Base-by-base conservation (phyloP, 37 sponge, comb jelly and placozoan genomes). In the Cladorhizidae sp. region DNA sequence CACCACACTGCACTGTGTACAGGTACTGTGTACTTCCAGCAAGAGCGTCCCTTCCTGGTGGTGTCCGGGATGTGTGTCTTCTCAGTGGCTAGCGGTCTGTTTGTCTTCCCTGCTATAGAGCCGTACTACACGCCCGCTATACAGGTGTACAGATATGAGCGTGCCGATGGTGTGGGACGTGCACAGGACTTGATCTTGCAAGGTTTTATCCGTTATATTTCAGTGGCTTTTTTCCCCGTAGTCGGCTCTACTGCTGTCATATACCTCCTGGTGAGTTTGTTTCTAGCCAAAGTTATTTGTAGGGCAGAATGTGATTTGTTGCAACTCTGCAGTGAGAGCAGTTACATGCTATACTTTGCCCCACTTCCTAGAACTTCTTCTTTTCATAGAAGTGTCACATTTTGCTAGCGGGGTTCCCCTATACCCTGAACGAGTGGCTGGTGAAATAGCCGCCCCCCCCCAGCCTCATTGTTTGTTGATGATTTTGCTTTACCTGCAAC, bases 61-160 rank as follows among this genome's bases (percentile, higher is more conserved):
- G 68, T 95, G 70, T 85, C 96, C n/a, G 93, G 90, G 25, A 86
- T 95, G 78, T 95, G 93, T 85, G 91, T 95, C 57, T 93, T 89
- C 82, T 88, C 91, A n/a, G 87, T 90, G 22, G 93, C 96, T 42
- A 93, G 93, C 85, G 93, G 91, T 39, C 90, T 95, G 57, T 95
- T 95, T 80, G 93, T 95, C 91, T 95, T 95, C 55, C 96, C 96
- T 33, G 88, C 84, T 61, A 63, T 95, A 67, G 78, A 87, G 55
- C 43, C 63, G 51, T 93, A 93, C 78, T 93, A 83, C 58, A 42
- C 75, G 26, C 78, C 57, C 43, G 88, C 91, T 12, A 75, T 95
- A 23, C 77, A 84, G 8, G 80, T 95, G 39, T 93, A 93, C 51
- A 29, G 40, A 1, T 73, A 77, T 25, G 97, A 96, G 74, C 42